Percentiles rank a stretch among this genome's conserved stretches.
Conservation (phyloP, 64 coral and sea anemone species). For the Montipora sp. region DNA sequence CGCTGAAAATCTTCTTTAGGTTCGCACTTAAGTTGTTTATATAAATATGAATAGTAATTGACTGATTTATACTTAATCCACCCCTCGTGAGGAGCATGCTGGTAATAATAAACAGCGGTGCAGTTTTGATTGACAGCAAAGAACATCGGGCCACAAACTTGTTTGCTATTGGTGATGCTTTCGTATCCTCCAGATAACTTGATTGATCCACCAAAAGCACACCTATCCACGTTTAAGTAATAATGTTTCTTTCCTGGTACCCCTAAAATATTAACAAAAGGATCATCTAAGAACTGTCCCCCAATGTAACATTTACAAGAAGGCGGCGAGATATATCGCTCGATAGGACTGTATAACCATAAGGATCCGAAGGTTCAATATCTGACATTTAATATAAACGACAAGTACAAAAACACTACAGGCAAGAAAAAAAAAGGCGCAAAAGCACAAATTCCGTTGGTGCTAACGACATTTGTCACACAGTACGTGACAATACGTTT, state of each 20-base stretch:
- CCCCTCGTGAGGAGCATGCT: not conserved
- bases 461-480: too few species aligned
- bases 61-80: slow-evolving; percentile 48
- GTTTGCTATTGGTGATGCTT: slow-evolving; percentile 20
- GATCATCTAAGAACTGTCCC: not conserved
- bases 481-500: too few species aligned
- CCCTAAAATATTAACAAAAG: not conserved
- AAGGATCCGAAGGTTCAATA: too few species aligned
- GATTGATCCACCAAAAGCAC: slow-evolving; percentile 40
- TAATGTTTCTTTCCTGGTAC: slow-evolving; percentile 35
- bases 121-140: slow-evolving; percentile 48
- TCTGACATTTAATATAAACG: too few species aligned
- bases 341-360: too few species aligned
- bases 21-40: not conserved
- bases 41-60: not conserved
- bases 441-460: too few species aligned
- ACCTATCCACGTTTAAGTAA: slow-evolving; percentile 58
- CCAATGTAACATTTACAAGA: not conserved
- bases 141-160: slow-evolving; percentile 53
- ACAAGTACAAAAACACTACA: too few species aligned
- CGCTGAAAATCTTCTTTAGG: not conserved
- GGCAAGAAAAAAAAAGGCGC: too few species aligned
- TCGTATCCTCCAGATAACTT: slow-evolving; percentile 1
- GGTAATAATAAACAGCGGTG: slow-evolving; percentile 32
- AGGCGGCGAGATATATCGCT: too few species aligned